Evolutionary conservation across 1,140 invertebrate species (phyloP), one percentile per base, ranked within the genome.

Genomic region (Anastatus disparis): DNA sequence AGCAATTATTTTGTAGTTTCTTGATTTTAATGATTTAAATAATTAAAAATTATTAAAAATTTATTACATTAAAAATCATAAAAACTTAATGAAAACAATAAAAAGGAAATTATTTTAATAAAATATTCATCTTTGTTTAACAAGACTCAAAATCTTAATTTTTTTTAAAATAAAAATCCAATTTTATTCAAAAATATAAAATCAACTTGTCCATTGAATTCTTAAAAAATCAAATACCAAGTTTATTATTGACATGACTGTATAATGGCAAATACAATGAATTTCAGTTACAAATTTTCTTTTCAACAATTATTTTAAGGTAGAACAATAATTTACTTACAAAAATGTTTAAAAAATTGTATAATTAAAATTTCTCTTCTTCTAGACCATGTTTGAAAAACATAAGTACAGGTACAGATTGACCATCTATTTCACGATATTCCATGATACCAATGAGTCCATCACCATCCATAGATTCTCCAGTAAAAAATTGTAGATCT

Each of bases 361-460:
- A 64, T 76, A 35, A 76, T 84, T 94, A 97, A 85, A 94, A 95
- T 86, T 98, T 98, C 87, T 98, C 96, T 86, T 97, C 96, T 61
- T 93, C 90, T 53, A 98, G 89, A 70, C 95, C 97, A 82, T 97
- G 95, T 87, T 98, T 98, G 86, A 97, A 97, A 85, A 97, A 97
- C 92, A 97, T 95, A 78, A 98, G 87, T 65, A 96, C 90, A 44
- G 96, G 96, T 15, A 91, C 89, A 75, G 92, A 93, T 0, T 91
- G 86, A 44, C 92, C 93, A 75, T 95, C 89, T 59, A 95, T 92
- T 35, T 97, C 95, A 81, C 96, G 92, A 81, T 97, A 98, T 85
- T 98, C 96, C 82, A 95, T 89, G 70, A 98, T 88, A 53, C 91
- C 95, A n/a, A 98, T 92, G 90, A 97, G 92, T 70, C 95, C 96